Percentiles rank a stretch among this genome's conserved stretches.
These are phyloP conservation scores for Temnothorax unifasciatus DNA, from an alignment of 2,888 invertebrate species.

Conservation along the genomic window DNA sequence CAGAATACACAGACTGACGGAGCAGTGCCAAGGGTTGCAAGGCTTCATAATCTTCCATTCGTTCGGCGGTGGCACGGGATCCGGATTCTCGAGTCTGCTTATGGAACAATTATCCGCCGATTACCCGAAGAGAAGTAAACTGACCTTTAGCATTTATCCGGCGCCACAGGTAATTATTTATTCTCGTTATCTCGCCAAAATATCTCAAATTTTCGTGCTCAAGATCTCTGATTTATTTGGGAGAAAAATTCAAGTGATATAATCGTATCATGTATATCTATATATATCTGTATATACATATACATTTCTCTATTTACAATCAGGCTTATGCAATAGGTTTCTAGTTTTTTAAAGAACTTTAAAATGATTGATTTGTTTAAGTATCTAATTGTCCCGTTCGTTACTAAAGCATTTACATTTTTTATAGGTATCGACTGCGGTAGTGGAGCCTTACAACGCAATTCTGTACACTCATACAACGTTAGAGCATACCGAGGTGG, in stretches of 20 bases:
- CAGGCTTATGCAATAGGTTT: neutral
- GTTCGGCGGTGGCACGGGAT: slow-evolving; percentile 96
- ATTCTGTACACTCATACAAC: slow-evolving; percentile 84
- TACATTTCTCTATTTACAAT: neutral
- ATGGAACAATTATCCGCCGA: slow-evolving; percentile 97
- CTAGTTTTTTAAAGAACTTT: neutral
- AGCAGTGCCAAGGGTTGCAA: slow-evolving; percentile 95
- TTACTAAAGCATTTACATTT: slow-evolving; percentile 8
- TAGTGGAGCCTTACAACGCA: slow-evolving; percentile 84
- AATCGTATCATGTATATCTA: neutral
- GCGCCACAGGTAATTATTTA: slow-evolving; percentile 92
- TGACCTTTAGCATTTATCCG: slow-evolving; percentile 97
- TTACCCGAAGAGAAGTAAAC: slow-evolving; percentile 97
- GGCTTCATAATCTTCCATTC: slow-evolving; percentile 98
- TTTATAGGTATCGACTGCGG: slow-evolving; percentile 84
- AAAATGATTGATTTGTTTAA: slow-evolving; percentile 32
- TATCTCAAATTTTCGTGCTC: neutral
- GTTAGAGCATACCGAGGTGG: slow-evolving; percentile 83
- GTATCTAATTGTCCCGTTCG: neutral
- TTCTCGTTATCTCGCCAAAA: neutral
- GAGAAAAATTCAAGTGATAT: neutral
- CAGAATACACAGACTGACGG: slow-evolving; percentile 93
- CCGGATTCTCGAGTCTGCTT: slow-evolving; percentile 96
- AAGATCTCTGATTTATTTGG: neutral
- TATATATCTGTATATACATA: neutral